A percentile compares a stretch with the other conserved stretches of the same genome.
These are phyloP conservation scores for Actias luna DNA, from an alignment of 2,888 invertebrate species.

Conservation along the genomic window DNA sequence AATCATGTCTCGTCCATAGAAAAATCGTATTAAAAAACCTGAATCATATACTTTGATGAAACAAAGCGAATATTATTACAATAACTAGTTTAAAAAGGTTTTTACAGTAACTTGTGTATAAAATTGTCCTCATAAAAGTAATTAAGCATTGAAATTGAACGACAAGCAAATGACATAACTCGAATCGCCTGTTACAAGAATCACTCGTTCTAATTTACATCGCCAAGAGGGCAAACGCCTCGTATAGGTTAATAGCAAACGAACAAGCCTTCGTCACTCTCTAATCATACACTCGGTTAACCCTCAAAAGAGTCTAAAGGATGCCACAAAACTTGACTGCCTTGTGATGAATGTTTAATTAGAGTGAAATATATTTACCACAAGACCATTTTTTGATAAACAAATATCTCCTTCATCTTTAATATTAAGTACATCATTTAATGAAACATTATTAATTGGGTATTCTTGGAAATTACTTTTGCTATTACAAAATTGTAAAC, in stretches of 20 bases:
- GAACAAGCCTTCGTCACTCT: slow-evolving; percentile 49
- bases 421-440: background rate
- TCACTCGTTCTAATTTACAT: slow-evolving; percentile 19
- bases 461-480: background rate
- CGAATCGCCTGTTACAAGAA: slow-evolving; percentile 13
- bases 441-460: background rate
- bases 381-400: background rate
- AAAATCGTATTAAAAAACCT: background rate
- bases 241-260: slow-evolving; percentile 31
- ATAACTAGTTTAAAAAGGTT: background rate
- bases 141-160: slow-evolving; percentile 20
- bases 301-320: slow-evolving; percentile 53
- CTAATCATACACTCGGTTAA: slow-evolving; percentile 69
- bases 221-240: slow-evolving; percentile 20
- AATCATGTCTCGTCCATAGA: background rate
- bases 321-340: slow-evolving; percentile 48
- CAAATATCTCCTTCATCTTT: background rate
- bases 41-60: background rate
- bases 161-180: slow-evolving; percentile 20
- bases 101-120: background rate
- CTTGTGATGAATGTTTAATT: slow-evolving; percentile 54
- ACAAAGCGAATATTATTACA: background rate
- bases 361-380: slow-evolving; percentile 40
- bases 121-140: slow-evolving; percentile 3
- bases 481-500: background rate